Conservation (phyloP, 2,113 vertebrate species). For the Rhinichthys klamathensis region DNA sequence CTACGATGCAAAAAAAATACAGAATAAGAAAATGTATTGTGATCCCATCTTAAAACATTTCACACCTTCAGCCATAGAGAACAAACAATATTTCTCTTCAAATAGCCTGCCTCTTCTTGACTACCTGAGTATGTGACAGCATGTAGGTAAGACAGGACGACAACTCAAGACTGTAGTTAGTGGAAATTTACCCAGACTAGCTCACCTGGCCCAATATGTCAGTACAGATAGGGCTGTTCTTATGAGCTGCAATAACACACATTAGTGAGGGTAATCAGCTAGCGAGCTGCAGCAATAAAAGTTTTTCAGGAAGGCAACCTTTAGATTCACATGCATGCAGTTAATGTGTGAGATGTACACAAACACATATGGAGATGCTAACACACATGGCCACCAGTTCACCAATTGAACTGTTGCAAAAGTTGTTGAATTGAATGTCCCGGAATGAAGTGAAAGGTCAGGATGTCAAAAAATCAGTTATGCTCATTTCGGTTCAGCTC, state of each 20-base stretch:
- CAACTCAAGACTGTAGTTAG: constrained; percentile 73
- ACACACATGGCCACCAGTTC: not conserved
- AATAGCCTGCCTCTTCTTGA: not conserved
- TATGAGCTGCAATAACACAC: constrained; percentile 61
- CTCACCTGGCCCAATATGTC: constrained; percentile 51
- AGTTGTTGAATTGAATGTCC: not conserved
- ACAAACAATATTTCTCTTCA: not conserved
- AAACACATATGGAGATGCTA: constrained; percentile 22
- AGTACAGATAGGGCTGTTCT: constrained; percentile 56
- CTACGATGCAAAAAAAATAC: not conserved
- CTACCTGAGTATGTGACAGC: not conserved
- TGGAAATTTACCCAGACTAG: constrained; percentile 75
- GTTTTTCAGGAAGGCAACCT: constrained; percentile 38
- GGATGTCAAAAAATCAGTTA: not conserved
- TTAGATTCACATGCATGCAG: constrained; percentile 50
- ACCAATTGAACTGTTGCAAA: not conserved
- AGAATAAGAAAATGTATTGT: not conserved
- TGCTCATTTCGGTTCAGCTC: not conserved
- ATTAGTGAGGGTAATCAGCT: constrained; percentile 60
- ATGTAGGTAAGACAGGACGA: constrained; percentile 55
- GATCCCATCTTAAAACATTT: constrained; percentile 1
- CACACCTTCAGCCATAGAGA: not conserved
- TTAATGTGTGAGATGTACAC: not conserved
- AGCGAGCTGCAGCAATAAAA: constrained; percentile 51
- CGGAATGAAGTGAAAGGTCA: not conserved